These are phyloP conservation scores for Lydus trimaculatus DNA, from an alignment of 2,888 invertebrate genomes.

Conservation along the genomic window DNA sequence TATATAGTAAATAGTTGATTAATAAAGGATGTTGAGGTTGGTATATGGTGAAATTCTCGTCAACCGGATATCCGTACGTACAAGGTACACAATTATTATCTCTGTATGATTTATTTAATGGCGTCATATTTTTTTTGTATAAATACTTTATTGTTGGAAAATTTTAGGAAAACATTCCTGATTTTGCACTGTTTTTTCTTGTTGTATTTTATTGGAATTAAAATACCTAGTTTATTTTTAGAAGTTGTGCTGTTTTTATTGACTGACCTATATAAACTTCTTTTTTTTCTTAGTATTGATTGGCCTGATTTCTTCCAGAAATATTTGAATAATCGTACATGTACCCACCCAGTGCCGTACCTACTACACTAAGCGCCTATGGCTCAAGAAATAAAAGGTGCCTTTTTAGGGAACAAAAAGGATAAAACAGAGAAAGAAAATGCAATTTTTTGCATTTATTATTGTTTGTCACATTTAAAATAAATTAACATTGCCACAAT, in stretches of 20 bases:
- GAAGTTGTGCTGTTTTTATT: not conserved
- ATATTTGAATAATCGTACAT: not conserved
- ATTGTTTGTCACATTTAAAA: too few relatives aligned
- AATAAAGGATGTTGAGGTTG: constrained; percentile 29
- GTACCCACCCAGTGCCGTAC: too few relatives aligned
- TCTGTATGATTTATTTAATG: constrained; percentile 13
- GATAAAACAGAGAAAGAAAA: too few relatives aligned
- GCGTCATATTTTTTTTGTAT: not conserved
- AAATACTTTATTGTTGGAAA: not conserved
- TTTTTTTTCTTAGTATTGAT: not conserved
- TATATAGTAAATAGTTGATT: not conserved
- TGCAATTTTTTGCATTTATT: too few relatives aligned
- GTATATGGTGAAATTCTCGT: constrained; percentile 26
- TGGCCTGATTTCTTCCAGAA: not conserved
- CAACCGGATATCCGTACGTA: constrained; percentile 28
- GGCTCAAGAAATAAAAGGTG: too few relatives aligned
- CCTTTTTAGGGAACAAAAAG: too few relatives aligned
- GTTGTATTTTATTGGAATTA: too few relatives aligned
- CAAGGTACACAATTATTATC: constrained; percentile 28
- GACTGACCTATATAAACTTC: not conserved
- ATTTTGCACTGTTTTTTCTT: too few relatives aligned
- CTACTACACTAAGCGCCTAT: too few relatives aligned
- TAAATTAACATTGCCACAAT: too few relatives aligned
- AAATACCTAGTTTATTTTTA: too few relatives aligned
- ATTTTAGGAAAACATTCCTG: not conserved